Percentiles rank a stretch among this genome's conserved stretches.
These are phyloP conservation scores for Pogona vitticeps DNA, from an alignment of 2,113 vertebrate species.

Conservation along the genomic window DNA sequence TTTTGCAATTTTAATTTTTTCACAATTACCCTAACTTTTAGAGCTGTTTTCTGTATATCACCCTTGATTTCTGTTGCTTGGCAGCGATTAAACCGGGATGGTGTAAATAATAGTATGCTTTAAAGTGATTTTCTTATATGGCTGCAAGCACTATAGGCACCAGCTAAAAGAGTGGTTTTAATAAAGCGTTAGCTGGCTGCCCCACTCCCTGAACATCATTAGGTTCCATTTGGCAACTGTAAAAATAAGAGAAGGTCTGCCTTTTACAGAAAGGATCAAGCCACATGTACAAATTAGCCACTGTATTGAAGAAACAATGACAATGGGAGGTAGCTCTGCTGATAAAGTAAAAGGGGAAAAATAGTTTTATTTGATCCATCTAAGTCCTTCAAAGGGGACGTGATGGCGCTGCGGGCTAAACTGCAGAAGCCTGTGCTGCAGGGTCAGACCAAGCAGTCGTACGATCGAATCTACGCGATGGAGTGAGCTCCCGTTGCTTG, in stretches of 20 bases:
- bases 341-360: neutral
- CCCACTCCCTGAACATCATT: neutral
- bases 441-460: too few relatives aligned
- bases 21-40: neutral
- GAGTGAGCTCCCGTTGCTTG: too few relatives aligned
- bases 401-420: too few relatives aligned
- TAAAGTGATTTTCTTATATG: neutral
- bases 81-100: neutral
- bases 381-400: too few relatives aligned
- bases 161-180: neutral
- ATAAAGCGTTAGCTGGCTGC: neutral
- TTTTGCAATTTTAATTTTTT: neutral
- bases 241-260: neutral
- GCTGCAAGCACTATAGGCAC: rapidly evolving
- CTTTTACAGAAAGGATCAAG: neutral
- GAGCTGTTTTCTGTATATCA: neutral
- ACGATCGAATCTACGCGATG: too few relatives aligned
- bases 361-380: neutral
- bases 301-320: neutral
- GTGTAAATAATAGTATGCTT: neutral
- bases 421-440: too few relatives aligned
- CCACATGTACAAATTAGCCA: neutral
- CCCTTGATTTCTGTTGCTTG: neutral
- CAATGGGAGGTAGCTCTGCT: neutral
- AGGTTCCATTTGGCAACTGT: neutral